Evolutionary conservation across 2,113 vertebrate genomes (phyloP).

Genomic region (Grammomys dolichurus): DNA sequence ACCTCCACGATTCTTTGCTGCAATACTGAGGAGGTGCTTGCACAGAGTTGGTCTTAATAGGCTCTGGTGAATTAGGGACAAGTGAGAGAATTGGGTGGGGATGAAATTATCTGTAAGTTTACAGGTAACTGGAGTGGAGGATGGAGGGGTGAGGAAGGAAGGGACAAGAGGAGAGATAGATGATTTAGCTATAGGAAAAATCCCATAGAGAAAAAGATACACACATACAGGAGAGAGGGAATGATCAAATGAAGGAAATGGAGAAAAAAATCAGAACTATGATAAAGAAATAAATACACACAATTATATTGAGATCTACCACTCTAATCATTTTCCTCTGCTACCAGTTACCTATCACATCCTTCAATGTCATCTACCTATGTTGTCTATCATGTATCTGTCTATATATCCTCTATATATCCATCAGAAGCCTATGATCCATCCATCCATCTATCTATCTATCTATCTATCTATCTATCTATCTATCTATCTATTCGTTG

Average conservation of each 20-base stretch:
- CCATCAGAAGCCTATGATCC: background rate
- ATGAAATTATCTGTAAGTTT: background rate
- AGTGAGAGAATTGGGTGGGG: no score
- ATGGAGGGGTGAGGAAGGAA: background rate
- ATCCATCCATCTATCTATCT: background rate
- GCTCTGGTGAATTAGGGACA: background rate
- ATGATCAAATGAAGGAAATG: background rate
- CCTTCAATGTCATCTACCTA: background rate
- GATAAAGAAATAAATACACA: background rate
- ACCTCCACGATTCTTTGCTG: background rate
- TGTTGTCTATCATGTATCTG: background rate
- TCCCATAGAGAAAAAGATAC: background rate
- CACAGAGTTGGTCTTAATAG: background rate
- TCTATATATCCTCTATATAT: background rate
- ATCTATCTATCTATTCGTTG: background rate
- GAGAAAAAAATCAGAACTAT: background rate
- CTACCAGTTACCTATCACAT: background rate
- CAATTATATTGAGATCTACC: background rate
- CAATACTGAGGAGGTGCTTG: background rate
- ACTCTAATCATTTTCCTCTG: background rate
- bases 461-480: background rate
- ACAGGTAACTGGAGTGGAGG: no score
- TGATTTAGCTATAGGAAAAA: background rate
- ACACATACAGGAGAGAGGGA: background rate
- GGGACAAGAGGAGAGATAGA: background rate